Evolutionary conservation across 2,113 vertebrate species (phyloP).

Genomic region (Oreochromis aureus): DNA sequence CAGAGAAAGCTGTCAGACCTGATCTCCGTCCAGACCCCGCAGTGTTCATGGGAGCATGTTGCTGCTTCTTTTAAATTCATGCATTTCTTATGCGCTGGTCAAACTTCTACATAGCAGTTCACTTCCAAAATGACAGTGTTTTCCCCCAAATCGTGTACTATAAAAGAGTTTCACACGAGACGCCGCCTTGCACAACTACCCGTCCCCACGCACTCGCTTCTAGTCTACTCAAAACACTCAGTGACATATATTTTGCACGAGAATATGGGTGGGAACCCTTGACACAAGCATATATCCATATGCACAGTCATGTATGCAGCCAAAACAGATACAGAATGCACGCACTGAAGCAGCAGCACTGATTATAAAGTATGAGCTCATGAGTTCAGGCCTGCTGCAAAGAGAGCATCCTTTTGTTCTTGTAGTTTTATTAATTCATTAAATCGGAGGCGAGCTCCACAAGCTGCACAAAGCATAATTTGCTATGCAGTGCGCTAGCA

Average conservation of each 20-base stretch:
- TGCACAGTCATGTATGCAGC: neutral
- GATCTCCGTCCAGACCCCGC: neutral
- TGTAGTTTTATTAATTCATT: constrained; percentile 48
- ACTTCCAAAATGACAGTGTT: neutral
- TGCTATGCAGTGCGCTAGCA: neutral
- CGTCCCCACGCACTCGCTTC: neutral
- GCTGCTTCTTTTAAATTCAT: constrained; percentile 28
- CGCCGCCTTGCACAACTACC: constrained; percentile 2
- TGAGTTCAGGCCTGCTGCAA: neutral
- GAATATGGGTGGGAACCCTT: neutral
- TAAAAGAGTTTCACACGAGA: neutral
- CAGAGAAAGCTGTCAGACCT: constrained; percentile 18
- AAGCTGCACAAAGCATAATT: neutral
- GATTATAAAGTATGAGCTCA: neutral
- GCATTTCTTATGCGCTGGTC: neutral
- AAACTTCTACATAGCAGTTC: neutral
- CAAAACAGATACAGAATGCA: neutral
- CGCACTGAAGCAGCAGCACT: neutral
- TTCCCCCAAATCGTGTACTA: neutral
- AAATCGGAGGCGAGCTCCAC: neutral
- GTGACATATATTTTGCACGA: constrained; percentile 42
- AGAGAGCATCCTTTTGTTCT: neutral
- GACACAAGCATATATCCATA: neutral
- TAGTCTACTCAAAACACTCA: constrained; percentile 8
- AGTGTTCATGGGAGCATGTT: neutral